Percentiles rank a stretch among this genome's conserved stretches.
Conservation (phyloP, 1,140 invertebrate genomes). For the Venustaconcha ellipsiformis region DNA sequence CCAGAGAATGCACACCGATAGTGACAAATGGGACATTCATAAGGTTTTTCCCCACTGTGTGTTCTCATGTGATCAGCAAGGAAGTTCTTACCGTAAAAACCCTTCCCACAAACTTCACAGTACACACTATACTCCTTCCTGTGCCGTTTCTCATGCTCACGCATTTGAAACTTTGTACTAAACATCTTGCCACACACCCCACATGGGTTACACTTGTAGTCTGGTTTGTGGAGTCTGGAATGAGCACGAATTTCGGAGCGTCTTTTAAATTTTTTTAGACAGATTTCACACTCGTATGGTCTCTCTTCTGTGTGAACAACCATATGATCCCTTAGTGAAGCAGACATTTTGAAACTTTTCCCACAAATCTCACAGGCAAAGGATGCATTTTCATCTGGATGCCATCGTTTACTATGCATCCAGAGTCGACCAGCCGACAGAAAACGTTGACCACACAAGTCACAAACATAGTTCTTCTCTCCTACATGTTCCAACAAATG, state of each 20-base stretch:
- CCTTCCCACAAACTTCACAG: conserved; percentile 24
- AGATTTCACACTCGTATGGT: too few relatives aligned
- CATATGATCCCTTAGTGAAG: too few relatives aligned
- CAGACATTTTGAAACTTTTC: too few relatives aligned
- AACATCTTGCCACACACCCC: conserved; percentile 32
- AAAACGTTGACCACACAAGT: conserved; percentile 74
- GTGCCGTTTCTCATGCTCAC: conserved; percentile 28
- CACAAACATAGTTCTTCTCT: conserved; percentile 91
- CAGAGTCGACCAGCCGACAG: too few relatives aligned
- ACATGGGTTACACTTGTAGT: conserved; percentile 9
- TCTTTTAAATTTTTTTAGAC: too few relatives aligned
- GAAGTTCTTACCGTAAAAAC: conserved; percentile 24
- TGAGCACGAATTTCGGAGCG: too few relatives aligned
- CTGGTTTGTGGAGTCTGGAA: too few relatives aligned
- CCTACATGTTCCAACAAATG: conserved; percentile 71
- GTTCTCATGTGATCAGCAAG: conserved; percentile 25
- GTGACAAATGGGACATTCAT: conserved; percentile 20
- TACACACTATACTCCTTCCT: conserved; percentile 26
- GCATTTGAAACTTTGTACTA: conserved; percentile 7
- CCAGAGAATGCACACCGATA: conserved; percentile 28
- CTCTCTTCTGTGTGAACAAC: too few relatives aligned
- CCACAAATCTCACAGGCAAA: too few relatives aligned
- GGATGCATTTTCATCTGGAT: too few relatives aligned
- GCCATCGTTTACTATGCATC: too few relatives aligned
- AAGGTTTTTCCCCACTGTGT: conserved; percentile 24